Percentiles rank a stretch among this genome's conserved stretches.
Evolutionary conservation across 2,797 vertebrate species (phyloP).

Genomic region (Tenualosa ilisha): DNA sequence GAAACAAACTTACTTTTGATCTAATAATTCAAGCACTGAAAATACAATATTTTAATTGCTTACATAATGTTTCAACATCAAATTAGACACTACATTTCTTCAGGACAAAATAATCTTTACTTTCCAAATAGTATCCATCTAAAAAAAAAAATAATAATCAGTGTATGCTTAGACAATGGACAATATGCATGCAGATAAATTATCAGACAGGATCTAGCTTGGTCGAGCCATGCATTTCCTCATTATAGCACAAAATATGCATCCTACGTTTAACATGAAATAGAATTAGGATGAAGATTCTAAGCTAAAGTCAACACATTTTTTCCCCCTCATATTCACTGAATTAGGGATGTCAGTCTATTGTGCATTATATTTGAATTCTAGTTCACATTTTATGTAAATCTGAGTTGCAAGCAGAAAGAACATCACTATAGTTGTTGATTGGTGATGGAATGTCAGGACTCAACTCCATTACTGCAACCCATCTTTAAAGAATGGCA

Average conservation of each 20-base stretch:
- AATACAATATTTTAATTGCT: conserved; percentile 14
- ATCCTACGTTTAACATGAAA: conserved; percentile 7
- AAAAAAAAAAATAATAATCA: conserved; percentile 6
- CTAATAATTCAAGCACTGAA: conserved; percentile 17
- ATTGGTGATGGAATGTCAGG: neutral
- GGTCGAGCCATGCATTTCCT: neutral
- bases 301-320: neutral
- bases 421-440: neutral
- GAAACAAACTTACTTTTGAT: neutral
- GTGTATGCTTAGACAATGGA: conserved; percentile 4
- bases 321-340: neutral
- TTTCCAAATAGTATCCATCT: conserved; percentile 12
- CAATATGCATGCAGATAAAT: conserved; percentile 8
- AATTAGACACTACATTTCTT: neutral
- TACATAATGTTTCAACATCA: conserved; percentile 14
- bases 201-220: neutral
- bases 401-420: neutral
- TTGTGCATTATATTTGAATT: neutral
- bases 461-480: neutral
- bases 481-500: neutral
- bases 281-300: conserved; percentile 12
- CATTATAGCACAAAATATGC: conserved; percentile 6
- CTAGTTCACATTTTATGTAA: neutral
- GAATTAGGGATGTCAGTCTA: conserved; percentile 8
- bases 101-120: conserved; percentile 6